phyloP scores from a whole-genome alignment of 1,140 invertebrate species.

The Atta colombica region DNA sequence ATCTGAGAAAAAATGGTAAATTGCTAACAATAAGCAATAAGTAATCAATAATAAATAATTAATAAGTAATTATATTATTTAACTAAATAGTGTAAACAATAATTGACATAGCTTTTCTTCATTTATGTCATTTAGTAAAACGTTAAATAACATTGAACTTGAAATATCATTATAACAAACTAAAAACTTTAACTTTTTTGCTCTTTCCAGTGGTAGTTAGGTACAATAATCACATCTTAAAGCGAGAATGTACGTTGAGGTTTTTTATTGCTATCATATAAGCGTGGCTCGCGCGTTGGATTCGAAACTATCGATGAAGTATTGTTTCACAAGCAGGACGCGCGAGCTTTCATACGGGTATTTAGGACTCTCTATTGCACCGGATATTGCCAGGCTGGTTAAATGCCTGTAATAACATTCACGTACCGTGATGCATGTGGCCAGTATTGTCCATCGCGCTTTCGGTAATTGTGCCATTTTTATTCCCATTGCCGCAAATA shows the following conservation, averaged over 20 bases:
- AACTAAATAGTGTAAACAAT: not conserved
- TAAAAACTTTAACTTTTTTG: not conserved
- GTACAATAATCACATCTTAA: not conserved
- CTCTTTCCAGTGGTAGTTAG: not conserved
- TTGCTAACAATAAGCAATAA: not conserved
- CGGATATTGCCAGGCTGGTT: slow-evolving; percentile 46
- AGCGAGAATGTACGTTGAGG: not conserved
- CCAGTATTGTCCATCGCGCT: slow-evolving; percentile 34
- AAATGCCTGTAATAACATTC: slow-evolving; percentile 57
- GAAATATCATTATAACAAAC: not conserved
- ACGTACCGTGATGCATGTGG: slow-evolving; percentile 23
- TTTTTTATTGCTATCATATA: slow-evolving; percentile 9
- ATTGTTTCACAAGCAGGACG: slow-evolving; percentile 50
- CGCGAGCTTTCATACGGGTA: slow-evolving; percentile 51
- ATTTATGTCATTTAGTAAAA: not conserved
- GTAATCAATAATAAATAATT: not conserved
- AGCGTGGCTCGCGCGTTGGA: not conserved
- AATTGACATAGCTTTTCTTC: not conserved
- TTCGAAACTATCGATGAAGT: slow-evolving; percentile 54
- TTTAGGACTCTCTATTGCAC: slow-evolving; percentile 51
- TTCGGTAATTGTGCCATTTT: slow-evolving; percentile 48
- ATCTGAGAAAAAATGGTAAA: not conserved
- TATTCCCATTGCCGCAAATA: slow-evolving; percentile 17
- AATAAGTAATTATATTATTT: not conserved
- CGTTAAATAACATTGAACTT: not conserved